A percentile compares a stretch with the other conserved stretches of the same genome.
Evolutionary conservation across 2,113 vertebrate species (phyloP).

Genomic region (Trachemys scripta): DNA sequence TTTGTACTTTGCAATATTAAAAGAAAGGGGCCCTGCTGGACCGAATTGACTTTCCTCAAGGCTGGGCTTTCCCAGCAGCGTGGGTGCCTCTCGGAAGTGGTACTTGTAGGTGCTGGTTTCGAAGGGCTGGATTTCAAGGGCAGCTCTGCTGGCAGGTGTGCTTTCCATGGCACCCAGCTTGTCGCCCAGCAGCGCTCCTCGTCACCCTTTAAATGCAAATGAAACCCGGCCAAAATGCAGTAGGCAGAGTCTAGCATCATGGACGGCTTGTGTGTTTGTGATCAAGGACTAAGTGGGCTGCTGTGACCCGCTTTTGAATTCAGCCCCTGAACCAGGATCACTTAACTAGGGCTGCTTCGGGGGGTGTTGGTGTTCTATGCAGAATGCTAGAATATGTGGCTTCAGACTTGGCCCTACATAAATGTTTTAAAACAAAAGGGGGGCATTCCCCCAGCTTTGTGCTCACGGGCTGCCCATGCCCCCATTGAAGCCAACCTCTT

Average conservation of each 20-base stretch:
- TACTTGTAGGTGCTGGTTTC: neutral
- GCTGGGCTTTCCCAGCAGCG: neutral
- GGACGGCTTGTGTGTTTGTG: accelerated
- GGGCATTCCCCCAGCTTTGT: neutral
- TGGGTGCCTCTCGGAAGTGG: neutral
- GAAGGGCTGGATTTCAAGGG: neutral
- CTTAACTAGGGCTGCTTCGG: accelerated
- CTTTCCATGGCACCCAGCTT: no score
- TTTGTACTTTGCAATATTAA: neutral
- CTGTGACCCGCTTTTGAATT: neutral
- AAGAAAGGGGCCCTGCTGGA: accelerated
- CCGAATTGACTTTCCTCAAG: neutral
- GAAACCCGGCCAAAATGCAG: accelerated
- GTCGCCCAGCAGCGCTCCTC: neutral
- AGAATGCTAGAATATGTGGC: accelerated
- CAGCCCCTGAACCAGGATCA: accelerated
- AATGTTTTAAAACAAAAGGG: neutral
- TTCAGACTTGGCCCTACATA: accelerated
- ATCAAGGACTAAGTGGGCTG: accelerated
- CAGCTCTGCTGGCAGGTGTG: neutral
- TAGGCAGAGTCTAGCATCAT: accelerated
- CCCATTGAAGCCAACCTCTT: accelerated
- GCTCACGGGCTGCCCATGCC: neutral
- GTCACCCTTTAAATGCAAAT: neutral
- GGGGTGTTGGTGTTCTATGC: accelerated